Evolutionary conservation across 64 coral and sea anemone species (phyloP).

Genomic region (Stichodactyla mertensii): DNA sequence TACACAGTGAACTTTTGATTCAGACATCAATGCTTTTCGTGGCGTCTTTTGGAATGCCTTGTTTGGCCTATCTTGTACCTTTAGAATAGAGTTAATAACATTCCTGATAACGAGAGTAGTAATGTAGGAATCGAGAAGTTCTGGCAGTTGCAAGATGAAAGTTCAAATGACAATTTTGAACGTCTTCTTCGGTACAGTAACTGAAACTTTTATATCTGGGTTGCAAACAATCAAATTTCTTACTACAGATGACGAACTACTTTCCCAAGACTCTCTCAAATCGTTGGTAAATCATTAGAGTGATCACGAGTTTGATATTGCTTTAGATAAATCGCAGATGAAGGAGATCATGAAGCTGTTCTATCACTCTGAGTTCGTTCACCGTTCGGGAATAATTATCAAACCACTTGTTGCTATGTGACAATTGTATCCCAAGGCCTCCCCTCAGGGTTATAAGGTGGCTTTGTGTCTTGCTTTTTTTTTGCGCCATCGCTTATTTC

Average conservation of each 20-base stretch:
- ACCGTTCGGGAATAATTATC: background rate
- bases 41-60: too few relatives aligned
- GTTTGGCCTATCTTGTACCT: too few relatives aligned
- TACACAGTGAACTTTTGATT: background rate
- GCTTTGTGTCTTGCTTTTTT: background rate
- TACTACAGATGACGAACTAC: background rate
- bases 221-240: too few relatives aligned
- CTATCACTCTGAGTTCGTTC: background rate
- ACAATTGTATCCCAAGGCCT: background rate
- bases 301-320: background rate
- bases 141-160: too few relatives aligned
- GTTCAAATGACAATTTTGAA: background rate
- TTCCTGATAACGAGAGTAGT: too few relatives aligned
- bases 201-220: too few relatives aligned
- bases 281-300: background rate
- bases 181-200: background rate
- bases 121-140: too few relatives aligned
- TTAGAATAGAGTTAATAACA: too few relatives aligned
- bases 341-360: background rate
- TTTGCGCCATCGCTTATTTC: too few relatives aligned
- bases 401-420: conserved; percentile 18
- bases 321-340: background rate
- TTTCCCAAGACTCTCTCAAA: background rate
- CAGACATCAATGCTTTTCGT: too few relatives aligned
- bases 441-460: background rate